A percentile compares a stretch with the other conserved stretches of the same genome.
Evolutionary conservation across 37 sponge, comb jelly and placozoan species (phyloP).

Genomic region (Chondrilla cf. caribensis): DNA sequence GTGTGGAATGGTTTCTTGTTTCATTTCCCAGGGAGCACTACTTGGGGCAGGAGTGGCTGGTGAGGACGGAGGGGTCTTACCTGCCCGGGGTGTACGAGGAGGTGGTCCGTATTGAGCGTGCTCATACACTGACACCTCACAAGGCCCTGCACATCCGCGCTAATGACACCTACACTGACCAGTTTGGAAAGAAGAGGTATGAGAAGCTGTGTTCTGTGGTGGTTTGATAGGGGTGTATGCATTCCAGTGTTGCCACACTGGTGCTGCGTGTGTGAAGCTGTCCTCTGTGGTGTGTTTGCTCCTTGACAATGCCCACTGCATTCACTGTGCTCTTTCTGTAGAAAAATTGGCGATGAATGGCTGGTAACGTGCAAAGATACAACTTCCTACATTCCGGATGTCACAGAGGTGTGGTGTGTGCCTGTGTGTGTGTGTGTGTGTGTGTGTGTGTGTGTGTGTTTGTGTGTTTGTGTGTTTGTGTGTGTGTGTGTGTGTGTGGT

Average conservation of each 20-base stretch:
- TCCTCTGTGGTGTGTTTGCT: too few species aligned
- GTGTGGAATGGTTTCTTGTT: too few species aligned
- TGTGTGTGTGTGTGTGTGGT: too few species aligned
- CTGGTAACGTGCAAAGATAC: conserved; percentile 72
- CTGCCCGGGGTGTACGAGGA: conserved; percentile 83
- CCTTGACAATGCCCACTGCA: too few species aligned
- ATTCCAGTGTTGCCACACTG: background rate
- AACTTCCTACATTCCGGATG: conserved; percentile 76
- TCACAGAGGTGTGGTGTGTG: conserved; percentile 58
- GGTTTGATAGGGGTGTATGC: too few species aligned
- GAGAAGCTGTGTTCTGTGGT: background rate
- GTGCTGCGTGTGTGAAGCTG: background rate
- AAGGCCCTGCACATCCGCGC: conserved; percentile 78
- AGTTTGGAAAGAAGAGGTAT: conserved; percentile 73
- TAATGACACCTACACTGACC: conserved; percentile 49
- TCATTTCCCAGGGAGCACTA: conserved; percentile 40
- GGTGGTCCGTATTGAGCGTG: conserved; percentile 46
- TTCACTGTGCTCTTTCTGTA: background rate
- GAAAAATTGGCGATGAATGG: conserved; percentile 88
- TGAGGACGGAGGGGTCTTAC: conserved; percentile 84
- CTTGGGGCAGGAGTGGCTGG: conserved; percentile 91
- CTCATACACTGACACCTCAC: conserved; percentile 68
- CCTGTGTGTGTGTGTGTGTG: background rate
- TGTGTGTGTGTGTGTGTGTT: background rate
- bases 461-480: too few species aligned